Base-by-base conservation (phyloP, 1,140 invertebrate species). In the Sycobia sp. region DNA sequence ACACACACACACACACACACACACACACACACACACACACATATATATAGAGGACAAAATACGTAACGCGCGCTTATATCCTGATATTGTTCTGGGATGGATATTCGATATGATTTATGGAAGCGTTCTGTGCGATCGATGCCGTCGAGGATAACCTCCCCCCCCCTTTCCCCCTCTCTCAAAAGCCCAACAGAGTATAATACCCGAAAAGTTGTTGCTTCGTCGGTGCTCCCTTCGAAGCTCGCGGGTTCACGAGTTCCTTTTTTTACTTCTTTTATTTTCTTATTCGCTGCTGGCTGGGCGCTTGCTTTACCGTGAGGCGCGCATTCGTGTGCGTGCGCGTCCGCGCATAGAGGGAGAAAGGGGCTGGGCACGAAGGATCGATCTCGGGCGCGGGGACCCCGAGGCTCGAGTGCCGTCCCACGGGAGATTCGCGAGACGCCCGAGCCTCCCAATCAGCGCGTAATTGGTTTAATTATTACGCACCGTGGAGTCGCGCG, bases 381-480 rank as follows among this genome's bases (percentile, higher is more conserved):
- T 5, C 5, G 8, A n/a, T 16, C 10, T 4, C 20, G 4, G 3
- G 16, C 39, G 10, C 16, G n/a, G 11, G 23, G 50, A 23, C 32
- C 20, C 34, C 18, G 16, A 2, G 27, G n/a, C 18, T 43, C n/a
- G 23, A 18, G 39, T 29, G 9, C 16, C 18, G 27, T 39, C 20
- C 50, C 13, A 39, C 50, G 50, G 49, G 51, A n/a, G 38, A 27
- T 22, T 23, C 23, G 27, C n/a, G 23, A n/a, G n/a, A 23, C 27
- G n/a, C 38, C 1, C n/a, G 44, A 29, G 55, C 18, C 38, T 54
- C 54, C 62, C 51, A 59, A 59, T 59, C 62, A 65, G 39, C 29
- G 55, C 20, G 50, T 61, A 61, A 66, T 66, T 66, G 51, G 41
- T 49, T 61, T 32, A 61, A 66, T 66, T 66, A 64, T n/a, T n/a